Evolutionary conservation across 2,113 vertebrate genomes (phyloP), one percentile per base, ranked within the genome.

Genomic region (Fukomys damarensis): DNA sequence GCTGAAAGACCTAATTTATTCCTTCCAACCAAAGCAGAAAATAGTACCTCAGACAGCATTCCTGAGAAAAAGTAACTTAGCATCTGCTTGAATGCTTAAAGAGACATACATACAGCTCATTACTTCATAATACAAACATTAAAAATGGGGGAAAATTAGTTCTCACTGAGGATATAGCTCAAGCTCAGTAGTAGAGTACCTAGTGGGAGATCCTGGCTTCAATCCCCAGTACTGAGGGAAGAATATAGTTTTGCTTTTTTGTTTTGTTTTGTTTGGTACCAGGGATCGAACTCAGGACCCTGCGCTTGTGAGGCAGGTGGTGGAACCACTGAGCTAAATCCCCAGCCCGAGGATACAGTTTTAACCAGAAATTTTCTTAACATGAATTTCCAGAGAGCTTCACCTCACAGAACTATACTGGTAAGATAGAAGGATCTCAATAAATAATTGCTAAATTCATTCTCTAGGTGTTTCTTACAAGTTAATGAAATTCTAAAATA

Each of bases 401-500:
- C 38, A 72, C 35, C 20, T 24, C 68, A 61, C 4, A 81, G 20
- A n/a, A 54, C 32, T 35, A 59, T 41, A n/a, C 24, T 59, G 56
- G 12, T 82, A 3, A 61, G n/a, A 81, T 56, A n/a, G 11, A 59
- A 61, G 22, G 16, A 86, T 32, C 43, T 83, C 58, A 89, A 43
- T 41, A 95, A 89, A 66, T 93, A 79, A 35, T 63, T 91, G 56
- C n/a, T 54, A 89, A 90, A 89, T 61, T 86, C 70, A 82, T 77
- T 66, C 26, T 76, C 87, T 43, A 86, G 24, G 32, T 10, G 91
- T 87, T 87, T 93, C 43, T 52, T 82, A 30, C 43, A 86, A 87
- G 91, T 54, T 86, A 74, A 12, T 74, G 92, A 92, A 86, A 86
- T 59, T 35, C 74, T 86, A 95, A 93, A 93, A 59, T n/a, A 88